Percentiles rank a stretch among this genome's conserved stretches.
Conservation (phyloP, 2,888 invertebrate species). For the Eupeodes luniger region DNA sequence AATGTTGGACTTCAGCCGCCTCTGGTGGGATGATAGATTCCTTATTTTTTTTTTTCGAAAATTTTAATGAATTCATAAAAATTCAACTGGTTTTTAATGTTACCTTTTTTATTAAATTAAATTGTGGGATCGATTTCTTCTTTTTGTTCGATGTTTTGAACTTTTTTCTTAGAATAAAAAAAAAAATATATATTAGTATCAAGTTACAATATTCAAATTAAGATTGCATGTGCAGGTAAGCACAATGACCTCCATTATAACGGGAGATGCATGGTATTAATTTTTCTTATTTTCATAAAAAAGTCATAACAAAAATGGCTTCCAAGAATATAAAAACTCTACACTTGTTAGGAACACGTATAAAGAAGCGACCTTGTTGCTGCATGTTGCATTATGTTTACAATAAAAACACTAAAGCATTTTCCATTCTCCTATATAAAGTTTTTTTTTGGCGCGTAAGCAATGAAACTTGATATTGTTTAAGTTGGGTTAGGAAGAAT, state of each 20-base stretch:
- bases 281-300: neutral
- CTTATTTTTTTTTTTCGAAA: too few species aligned
- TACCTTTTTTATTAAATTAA: neutral
- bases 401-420: constrained; percentile 23
- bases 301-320: constrained; percentile 12
- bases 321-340: constrained; percentile 17
- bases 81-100: constrained; percentile 33
- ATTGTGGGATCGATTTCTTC: neutral
- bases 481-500: constrained; percentile 13
- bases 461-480: constrained; percentile 57
- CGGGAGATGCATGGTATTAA: constrained; percentile 47
- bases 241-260: constrained; percentile 68
- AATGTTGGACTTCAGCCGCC: too few species aligned
- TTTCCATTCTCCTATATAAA: constrained; percentile 40
- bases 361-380: constrained; percentile 57
- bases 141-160: neutral
- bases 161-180: neutral
- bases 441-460: constrained; percentile 62
- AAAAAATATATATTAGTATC: constrained; percentile 43
- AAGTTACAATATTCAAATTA: constrained; percentile 43
- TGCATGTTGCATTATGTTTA: neutral
- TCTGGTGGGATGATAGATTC: neutral
- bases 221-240: constrained; percentile 63
- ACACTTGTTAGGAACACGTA: neutral
- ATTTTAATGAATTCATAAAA: too few species aligned